Base-by-base conservation (phyloP, 1,140 invertebrate species). In the Antheraea mylitta region DNA sequence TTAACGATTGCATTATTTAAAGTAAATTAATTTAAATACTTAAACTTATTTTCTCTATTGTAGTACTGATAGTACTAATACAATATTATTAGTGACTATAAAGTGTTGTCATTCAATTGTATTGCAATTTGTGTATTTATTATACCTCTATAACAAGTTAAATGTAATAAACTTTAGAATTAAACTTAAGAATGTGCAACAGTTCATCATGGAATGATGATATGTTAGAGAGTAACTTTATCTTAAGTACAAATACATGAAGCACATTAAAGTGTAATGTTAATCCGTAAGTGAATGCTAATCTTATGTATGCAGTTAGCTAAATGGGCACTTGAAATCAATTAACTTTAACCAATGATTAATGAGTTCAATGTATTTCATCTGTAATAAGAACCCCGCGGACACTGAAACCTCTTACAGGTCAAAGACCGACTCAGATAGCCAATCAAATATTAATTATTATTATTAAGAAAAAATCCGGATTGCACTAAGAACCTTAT, bases 251-350 rank as follows among this genome's bases (percentile, higher is more conserved):
- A 53, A 53, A 13, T 53, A 53, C 45, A 53, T 53, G 11, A 42
- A 53, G 45, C 45, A 53, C 60, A 61, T 61, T 61, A 61, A 61
- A 61, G 60, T 30, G 60, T 22, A 61, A 36, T 19, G 22, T 16
- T 61, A 61, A 61, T 53, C 60, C 60, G 60, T 13, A 30, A 13
- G 3, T 22, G 19, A 22, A 61, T 61, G 38, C 37, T 65, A 42
- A 48, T 65, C 30, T 30, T 58, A 37, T 30, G 22, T 13, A 58
- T 65, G 68, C 68, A 16, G 61, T 67, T 67, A 70, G 53, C 36
- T 64, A 68, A 70, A 67, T 67, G 68, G 72, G 70, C 74, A 84
- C 81, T 85, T 80, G 83, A 86, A 85, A 77, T 78, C 79, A 82
- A 84, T 86, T 81, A 82, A 79, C 74, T 68, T 60, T 63, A 18